Evolutionary conservation across 2,113 vertebrate species (phyloP).

Genomic region (Echinops telfairi): DNA sequence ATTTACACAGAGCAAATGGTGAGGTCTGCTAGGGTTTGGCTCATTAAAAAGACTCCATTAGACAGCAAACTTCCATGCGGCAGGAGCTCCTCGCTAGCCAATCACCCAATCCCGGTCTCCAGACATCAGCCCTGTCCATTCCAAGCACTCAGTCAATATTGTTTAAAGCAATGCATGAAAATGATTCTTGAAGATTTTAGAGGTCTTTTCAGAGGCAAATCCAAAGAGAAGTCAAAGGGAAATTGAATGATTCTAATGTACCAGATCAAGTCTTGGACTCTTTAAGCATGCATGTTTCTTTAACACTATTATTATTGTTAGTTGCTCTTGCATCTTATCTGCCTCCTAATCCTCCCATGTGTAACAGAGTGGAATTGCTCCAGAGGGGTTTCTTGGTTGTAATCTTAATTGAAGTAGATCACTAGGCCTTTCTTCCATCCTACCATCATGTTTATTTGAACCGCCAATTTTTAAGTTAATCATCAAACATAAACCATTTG

Average conservation of each 20-base stretch:
- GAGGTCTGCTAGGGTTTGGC: neutral
- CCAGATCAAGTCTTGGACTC: neutral
- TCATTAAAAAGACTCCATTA: neutral
- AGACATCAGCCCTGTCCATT: neutral
- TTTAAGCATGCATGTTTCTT: neutral
- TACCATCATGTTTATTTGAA: neutral
- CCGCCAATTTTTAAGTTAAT: neutral
- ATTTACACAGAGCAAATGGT: neutral
- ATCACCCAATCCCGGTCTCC: neutral
- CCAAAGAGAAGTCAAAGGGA: neutral
- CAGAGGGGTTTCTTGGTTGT: neutral
- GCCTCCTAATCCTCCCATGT: neutral
- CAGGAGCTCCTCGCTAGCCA: neutral
- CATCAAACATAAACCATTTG: neutral
- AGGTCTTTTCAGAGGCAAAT: neutral
- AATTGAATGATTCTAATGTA: neutral
- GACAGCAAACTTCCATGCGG: neutral
- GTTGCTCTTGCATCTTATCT: neutral
- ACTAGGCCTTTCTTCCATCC: neutral
- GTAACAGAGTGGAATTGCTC: neutral
- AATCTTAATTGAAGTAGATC: neutral
- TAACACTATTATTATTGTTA: neutral
- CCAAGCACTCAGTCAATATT: neutral
- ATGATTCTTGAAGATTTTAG: neutral
- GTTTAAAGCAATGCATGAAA: neutral